A percentile compares a stretch with the other conserved stretches of the same genome.
These are phyloP conservation scores for Choloepus didactylus DNA, from an alignment of 2,797 vertebrate species.

Conservation along the genomic window DNA sequence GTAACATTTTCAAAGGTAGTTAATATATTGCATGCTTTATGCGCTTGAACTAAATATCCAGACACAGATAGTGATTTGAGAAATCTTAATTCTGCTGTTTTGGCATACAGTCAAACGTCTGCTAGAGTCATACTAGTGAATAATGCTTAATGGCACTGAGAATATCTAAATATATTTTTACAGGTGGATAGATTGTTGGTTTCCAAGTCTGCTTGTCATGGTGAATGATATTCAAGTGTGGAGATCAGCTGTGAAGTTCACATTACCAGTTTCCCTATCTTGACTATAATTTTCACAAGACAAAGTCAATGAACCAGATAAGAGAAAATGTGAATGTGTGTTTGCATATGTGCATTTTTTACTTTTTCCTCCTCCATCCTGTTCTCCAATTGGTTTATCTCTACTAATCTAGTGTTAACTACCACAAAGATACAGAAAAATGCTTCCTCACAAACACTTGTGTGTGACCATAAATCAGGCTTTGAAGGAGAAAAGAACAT, in stretches of 20 bases:
- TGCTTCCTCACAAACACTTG: neutral
- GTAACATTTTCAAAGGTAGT: constrained; percentile 12
- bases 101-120: neutral
- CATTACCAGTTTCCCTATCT: constrained; percentile 40
- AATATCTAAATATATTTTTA: constrained; percentile 51
- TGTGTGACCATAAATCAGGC: constrained; percentile 52
- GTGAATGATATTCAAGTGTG: constrained; percentile 71
- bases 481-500: constrained; percentile 77
- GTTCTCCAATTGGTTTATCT: constrained; percentile 30
- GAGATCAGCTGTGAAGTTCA: constrained; percentile 57
- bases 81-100: neutral
- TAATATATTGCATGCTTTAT: neutral
- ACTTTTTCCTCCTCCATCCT: neutral
- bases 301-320: constrained; percentile 60
- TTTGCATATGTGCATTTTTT: neutral
- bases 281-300: constrained; percentile 55
- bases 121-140: neutral
- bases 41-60: constrained; percentile 52
- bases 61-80: neutral
- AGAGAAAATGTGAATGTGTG: neutral
- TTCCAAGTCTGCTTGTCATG: constrained; percentile 51
- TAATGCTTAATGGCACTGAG: neutral
- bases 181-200: constrained; percentile 47
- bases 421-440: constrained; percentile 22
- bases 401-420: constrained; percentile 61